Evolutionary conservation across 2,113 vertebrate species (phyloP).

Genomic region (Nothoprocta pentlandii): DNA sequence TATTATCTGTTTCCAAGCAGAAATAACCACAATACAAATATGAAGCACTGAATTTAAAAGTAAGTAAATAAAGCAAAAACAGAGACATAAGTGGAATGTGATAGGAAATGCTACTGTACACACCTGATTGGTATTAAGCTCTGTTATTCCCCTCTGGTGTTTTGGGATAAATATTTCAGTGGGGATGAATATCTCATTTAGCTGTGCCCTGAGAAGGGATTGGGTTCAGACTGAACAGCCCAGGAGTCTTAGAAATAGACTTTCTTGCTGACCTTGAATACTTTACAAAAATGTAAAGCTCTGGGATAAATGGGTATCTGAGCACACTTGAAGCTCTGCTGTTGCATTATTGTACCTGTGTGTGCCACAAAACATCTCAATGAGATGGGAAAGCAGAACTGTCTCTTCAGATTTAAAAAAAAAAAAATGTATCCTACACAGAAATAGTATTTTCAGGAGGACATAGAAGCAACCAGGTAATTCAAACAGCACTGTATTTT

Average conservation of each 20-base stretch:
- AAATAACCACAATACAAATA: neutral
- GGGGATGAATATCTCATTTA: constrained; percentile 1
- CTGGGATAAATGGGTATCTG: constrained; percentile 4
- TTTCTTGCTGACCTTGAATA: neutral
- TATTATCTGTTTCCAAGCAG: neutral
- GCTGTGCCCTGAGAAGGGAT: neutral
- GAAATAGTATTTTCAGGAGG: neutral
- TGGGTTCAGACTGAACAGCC: neutral
- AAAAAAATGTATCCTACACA: neutral
- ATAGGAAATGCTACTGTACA: neutral
- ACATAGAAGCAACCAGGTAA: neutral
- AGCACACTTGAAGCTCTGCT: neutral
- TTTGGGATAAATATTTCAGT: constrained; percentile 1
- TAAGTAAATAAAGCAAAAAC: constrained; percentile 9
- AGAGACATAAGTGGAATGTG: neutral
- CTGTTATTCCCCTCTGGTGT: neutral
- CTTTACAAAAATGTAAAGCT: neutral
- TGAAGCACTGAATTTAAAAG: neutral
- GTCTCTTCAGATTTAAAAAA: neutral
- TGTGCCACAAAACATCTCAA: neutral
- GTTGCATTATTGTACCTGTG: neutral
- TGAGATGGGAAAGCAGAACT: neutral
- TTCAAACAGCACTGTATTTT: neutral
- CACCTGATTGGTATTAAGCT: neutral
- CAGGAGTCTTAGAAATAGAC: neutral